Percentiles rank a stretch among this genome's conserved stretches.
Conservation (phyloP, 2,888 invertebrate genomes). For the Mongoloraphidia duomilia region DNA sequence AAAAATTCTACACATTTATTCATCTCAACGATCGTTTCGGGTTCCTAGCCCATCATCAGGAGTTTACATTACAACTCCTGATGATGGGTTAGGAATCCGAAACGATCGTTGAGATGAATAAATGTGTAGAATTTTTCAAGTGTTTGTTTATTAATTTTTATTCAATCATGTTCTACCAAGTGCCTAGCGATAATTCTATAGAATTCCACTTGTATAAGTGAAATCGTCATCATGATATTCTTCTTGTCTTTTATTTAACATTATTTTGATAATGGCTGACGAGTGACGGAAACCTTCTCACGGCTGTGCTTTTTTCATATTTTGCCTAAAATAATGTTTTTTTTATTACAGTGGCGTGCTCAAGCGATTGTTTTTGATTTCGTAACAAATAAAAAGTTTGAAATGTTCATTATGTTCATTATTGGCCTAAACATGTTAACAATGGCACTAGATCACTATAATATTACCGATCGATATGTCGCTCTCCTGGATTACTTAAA, state of each 20-base stretch:
- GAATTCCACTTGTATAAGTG: no score
- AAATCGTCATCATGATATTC: no score
- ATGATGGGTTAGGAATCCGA: no score
- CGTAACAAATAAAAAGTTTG: constrained; percentile 96
- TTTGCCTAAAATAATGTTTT: constrained; percentile 3
- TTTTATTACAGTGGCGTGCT: constrained; percentile 75
- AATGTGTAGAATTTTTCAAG: no score
- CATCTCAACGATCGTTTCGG: no score
- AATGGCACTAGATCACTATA: constrained; percentile 96
- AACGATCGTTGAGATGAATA: no score
- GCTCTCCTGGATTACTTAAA: constrained; percentile 84
- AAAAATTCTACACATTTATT: no score
- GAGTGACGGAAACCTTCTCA: not conserved
- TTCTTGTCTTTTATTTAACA: not conserved
- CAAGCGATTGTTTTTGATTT: constrained; percentile 95
- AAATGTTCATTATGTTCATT: constrained; percentile 98
- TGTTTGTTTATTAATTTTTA: no score
- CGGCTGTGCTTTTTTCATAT: not conserved
- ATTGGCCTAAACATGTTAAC: constrained; percentile 97
- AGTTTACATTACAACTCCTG: no score
- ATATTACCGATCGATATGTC: constrained; percentile 72
- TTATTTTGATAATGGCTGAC: not conserved
- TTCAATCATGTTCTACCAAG: no score
- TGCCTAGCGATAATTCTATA: no score
- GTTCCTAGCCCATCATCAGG: no score